Evolutionary conservation across 2,797 vertebrate genomes (phyloP).

Genomic region (Leptatherina wallacei): DNA sequence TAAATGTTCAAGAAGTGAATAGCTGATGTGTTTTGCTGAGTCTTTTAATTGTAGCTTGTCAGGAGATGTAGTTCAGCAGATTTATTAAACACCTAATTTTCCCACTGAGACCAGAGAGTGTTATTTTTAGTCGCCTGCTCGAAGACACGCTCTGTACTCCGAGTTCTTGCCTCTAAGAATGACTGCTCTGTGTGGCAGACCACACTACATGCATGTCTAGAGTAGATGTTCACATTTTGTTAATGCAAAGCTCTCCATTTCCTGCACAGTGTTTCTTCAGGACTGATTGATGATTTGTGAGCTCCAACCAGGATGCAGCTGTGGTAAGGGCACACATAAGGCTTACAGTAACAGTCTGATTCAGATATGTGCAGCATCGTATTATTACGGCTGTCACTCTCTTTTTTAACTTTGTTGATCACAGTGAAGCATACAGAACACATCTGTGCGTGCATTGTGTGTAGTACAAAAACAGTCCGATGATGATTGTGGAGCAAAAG

Average conservation of each 20-base stretch:
- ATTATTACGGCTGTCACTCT: not conserved
- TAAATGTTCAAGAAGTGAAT: conserved; percentile 65
- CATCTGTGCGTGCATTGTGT: conserved; percentile 11
- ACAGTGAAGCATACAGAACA: not conserved
- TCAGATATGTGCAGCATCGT: not conserved
- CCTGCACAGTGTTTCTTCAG: conserved; percentile 29
- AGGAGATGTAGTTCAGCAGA: conserved; percentile 72
- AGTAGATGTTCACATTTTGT: conserved; percentile 53
- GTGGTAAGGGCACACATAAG: not conserved
- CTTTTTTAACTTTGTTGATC: not conserved
- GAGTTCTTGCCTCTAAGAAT: conserved; percentile 53
- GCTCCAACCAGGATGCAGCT: conserved; percentile 24
- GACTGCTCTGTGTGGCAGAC: conserved; percentile 45
- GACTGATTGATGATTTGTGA: conserved; percentile 47
- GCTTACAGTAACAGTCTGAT: not conserved
- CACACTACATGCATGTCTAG: conserved; percentile 23
- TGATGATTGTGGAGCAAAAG: conserved; percentile 19
- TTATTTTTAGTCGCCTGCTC: conserved; percentile 72
- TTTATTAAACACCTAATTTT: conserved; percentile 81
- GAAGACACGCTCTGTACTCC: conserved; percentile 50
- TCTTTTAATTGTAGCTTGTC: conserved; percentile 76
- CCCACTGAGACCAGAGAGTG: conserved; percentile 66
- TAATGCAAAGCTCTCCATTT: conserved; percentile 32
- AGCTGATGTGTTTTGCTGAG: conserved; percentile 69
- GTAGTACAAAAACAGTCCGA: conserved; percentile 17